These are phyloP conservation scores for Heliconius hermathena DNA, from an alignment of 1,140 invertebrate genomes.

Conservation along the genomic window DNA sequence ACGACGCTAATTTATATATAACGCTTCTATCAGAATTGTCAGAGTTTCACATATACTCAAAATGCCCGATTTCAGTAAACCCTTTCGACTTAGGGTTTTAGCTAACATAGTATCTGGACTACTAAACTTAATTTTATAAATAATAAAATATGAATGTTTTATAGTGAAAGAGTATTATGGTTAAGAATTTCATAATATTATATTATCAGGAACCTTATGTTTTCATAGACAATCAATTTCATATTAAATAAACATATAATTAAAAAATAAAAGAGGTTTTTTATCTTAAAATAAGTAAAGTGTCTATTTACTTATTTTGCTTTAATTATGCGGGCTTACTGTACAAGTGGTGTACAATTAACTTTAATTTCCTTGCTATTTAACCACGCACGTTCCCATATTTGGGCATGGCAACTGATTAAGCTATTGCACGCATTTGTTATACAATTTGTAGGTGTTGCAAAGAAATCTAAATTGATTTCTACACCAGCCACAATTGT, in stretches of 20 bases:
- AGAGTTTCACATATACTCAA: neutral
- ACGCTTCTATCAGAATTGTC: neutral
- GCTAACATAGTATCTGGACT: neutral
- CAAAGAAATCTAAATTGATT: neutral
- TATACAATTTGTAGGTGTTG: neutral
- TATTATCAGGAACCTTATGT: no score
- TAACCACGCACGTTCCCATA: neutral
- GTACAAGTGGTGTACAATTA: neutral
- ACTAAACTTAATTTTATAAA: no score
- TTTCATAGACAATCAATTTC: no score
- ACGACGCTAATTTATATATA: slow-evolving; percentile 19
- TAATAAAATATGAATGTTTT: no score
- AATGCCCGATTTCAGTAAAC: neutral
- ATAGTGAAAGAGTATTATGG: no score
- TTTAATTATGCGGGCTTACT: neutral
- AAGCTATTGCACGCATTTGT: neutral
- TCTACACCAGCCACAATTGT: neutral
- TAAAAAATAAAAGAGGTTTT: no score
- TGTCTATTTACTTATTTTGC: no score
- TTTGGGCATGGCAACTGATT: neutral
- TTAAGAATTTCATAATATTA: no score
- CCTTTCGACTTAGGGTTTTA: neutral
- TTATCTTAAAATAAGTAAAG: no score
- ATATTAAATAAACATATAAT: no score
- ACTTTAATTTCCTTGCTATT: neutral